Percentiles rank a stretch among this genome's conserved stretches.
Evolutionary conservation across 2,888 invertebrate species (phyloP).

Genomic region (Ormyrus thymus): DNA sequence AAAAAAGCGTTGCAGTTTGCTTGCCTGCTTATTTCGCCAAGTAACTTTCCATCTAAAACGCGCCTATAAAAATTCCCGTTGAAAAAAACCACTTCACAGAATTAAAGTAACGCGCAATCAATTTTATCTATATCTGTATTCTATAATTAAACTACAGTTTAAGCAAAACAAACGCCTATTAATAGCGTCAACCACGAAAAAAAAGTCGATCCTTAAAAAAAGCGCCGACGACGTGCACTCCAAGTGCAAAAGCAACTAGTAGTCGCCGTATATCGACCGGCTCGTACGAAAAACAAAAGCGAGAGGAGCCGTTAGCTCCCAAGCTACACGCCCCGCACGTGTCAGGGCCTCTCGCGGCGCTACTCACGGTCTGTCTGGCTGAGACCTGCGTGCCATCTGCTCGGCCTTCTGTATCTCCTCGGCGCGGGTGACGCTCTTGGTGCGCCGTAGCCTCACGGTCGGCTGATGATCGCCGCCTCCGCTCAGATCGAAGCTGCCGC

Average conservation of each 20-base stretch:
- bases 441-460: slow-evolving; percentile 81
- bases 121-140: neutral
- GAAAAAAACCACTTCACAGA: too few relatives aligned
- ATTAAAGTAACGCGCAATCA: too few relatives aligned
- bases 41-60: too few relatives aligned
- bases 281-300: too few relatives aligned
- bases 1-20: too few relatives aligned
- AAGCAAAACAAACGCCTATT: neutral
- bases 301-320: too few relatives aligned
- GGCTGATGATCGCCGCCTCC: slow-evolving; percentile 59
- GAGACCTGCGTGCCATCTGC: slow-evolving; percentile 84
- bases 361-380: slow-evolving; percentile 92
- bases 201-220: too few relatives aligned
- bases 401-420: slow-evolving; percentile 91
- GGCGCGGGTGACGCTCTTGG: slow-evolving; percentile 91
- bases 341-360: neutral
- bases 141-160: neutral
- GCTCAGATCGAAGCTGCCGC: slow-evolving; percentile 68
- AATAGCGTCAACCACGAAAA: neutral
- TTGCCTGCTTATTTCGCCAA: too few relatives aligned
- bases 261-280: too few relatives aligned
- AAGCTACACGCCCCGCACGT: neutral
- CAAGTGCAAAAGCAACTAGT: too few relatives aligned
- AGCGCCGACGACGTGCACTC: too few relatives aligned
- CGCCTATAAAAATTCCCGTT: too few relatives aligned